These are phyloP conservation scores for Nasonovia ribisnigri DNA, from an alignment of 2,888 invertebrate species.

Conservation along the genomic window DNA sequence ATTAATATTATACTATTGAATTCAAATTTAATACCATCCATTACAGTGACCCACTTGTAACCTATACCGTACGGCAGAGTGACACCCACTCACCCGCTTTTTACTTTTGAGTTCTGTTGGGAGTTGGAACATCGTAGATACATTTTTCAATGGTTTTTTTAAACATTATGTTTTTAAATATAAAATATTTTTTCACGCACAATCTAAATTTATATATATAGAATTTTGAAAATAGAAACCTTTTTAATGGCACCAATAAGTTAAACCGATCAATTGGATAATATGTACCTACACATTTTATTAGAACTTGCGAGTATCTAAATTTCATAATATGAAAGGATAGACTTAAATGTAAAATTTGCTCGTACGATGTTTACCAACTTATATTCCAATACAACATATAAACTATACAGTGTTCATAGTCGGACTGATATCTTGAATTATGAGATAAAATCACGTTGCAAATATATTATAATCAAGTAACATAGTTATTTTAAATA, in stretches of 20 bases:
- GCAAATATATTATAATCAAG: neutral
- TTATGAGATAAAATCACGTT: neutral
- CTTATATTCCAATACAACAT: neutral
- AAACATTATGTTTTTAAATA: neutral
- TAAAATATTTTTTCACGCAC: neutral
- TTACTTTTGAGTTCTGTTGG: neutral
- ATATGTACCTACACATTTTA: neutral
- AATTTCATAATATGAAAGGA: neutral
- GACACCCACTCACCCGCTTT: neutral
- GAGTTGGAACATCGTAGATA: neutral
- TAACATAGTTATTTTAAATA: neutral
- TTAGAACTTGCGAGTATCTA: neutral
- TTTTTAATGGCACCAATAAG: neutral
- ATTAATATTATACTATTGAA: too few relatives aligned
- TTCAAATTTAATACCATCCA: too few relatives aligned
- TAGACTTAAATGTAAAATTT: neutral
- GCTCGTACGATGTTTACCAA: neutral
- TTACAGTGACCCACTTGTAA: too few relatives aligned
- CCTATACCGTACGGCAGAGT: too few relatives aligned
- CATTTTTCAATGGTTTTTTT: neutral
- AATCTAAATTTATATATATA: neutral
- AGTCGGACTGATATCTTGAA: neutral
- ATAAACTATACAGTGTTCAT: neutral
- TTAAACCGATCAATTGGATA: neutral
- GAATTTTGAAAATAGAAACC: neutral